Base-by-base conservation (phyloP, 2,113 vertebrate genomes). In the Dipodomys spectabilis region DNA sequence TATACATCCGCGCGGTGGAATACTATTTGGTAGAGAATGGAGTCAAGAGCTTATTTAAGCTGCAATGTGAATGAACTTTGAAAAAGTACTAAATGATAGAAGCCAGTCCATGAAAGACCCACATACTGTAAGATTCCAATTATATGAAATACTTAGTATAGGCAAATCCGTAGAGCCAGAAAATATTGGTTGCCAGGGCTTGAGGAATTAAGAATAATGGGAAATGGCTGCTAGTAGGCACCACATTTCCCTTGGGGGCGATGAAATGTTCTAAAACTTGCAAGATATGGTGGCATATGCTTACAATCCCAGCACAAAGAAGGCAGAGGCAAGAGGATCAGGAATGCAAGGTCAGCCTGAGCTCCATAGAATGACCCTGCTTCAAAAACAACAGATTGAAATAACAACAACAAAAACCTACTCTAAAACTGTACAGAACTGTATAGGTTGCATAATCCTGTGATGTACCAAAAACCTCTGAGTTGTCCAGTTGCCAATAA, bases 121-220 rank as follows among this genome's bases (percentile, higher is more conserved):
- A 30, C 49, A 0, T 16, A 32, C 5, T 62, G 0, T 7, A 12
- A 45, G 57, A 62, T 12, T n/a, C 72, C 15, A 1, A 62, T 39
- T 49, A 2, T 8, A 3, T 11, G 32, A 53, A 49, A 6, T 27
- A 20, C 32, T 35, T 82, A 32, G 28, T 81, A 16, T 1, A 62
- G 74, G 78, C 44, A 32, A 7, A 5, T 62, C 65, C 28, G 0
- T 49, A 19, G 62, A 74, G 45, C 39, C 32, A 18, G 28, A 44
- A 39, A 67, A 25, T 2, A 57, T 57, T 44, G 82, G 23, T 30
- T 18, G 28, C 28, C 44, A 25, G 78, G 68, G n/a, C 39, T 20
- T 27, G 45, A 57, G 13, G 27, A 28, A 20, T 64, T 64, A 30
- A 72, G 57, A 28, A 25, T 32, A 15, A 6, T 12, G 15, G 60